phyloP scores from a whole-genome alignment of 2,113 vertebrate species.

The Corythoichthys intestinalis region DNA sequence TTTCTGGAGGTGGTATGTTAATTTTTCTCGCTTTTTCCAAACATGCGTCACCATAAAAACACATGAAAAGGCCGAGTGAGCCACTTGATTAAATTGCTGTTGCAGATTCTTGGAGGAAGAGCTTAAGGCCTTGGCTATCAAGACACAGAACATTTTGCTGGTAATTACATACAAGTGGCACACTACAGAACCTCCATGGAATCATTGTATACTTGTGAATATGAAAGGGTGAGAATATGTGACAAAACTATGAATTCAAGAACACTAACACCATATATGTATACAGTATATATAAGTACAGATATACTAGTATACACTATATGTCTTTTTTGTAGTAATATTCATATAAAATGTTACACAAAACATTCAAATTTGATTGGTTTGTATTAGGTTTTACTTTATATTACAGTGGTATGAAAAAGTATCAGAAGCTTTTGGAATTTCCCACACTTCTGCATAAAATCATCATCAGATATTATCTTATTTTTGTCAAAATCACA shows the following conservation, averaged over 20 bases:
- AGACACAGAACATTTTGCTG: not conserved
- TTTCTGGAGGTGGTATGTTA: not conserved
- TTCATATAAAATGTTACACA: too few species aligned
- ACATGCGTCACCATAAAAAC: not conserved
- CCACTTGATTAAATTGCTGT: conserved; percentile 35
- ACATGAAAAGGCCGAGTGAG: conserved; percentile 39
- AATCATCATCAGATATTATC: too few species aligned
- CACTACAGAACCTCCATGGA: not conserved
- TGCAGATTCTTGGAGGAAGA: conserved; percentile 27
- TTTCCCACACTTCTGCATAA: too few species aligned
- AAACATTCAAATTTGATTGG: too few species aligned
- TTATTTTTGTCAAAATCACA: too few species aligned
- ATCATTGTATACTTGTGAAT: not conserved
- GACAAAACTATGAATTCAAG: not conserved
- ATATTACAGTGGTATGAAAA: too few species aligned
- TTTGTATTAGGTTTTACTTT: too few species aligned
- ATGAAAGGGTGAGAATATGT: not conserved
- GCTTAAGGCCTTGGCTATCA: conserved; percentile 36
- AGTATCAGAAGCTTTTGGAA: too few species aligned
- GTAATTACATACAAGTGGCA: conserved; percentile 18
- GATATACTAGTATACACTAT: too few species aligned
- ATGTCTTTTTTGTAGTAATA: too few species aligned
- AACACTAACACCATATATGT: too few species aligned
- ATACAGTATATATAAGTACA: too few species aligned
- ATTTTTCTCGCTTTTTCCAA: conserved; percentile 16